Conservation (phyloP, 2,888 invertebrate genomes). For the Diplolepis rosae region DNA sequence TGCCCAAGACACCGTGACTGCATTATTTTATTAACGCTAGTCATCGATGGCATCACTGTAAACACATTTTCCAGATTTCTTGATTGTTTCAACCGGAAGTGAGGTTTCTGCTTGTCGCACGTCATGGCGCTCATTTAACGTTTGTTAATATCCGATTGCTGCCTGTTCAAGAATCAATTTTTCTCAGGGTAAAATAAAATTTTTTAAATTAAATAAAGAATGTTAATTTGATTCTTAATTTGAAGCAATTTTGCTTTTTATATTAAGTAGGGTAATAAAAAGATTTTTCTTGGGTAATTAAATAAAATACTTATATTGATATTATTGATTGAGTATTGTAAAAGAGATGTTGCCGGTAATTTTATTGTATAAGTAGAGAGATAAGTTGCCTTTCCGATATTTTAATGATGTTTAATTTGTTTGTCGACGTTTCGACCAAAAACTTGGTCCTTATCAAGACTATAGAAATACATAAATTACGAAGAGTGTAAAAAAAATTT, state of each 20-base stretch:
- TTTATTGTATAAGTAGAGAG: too few species aligned
- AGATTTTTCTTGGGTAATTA: too few species aligned
- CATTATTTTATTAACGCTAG: constrained; percentile 62
- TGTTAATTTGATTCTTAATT: background rate
- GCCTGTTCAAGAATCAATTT: background rate
- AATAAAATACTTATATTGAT: too few species aligned
- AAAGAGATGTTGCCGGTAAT: background rate
- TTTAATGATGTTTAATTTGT: too few species aligned
- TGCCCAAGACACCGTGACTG: constrained; percentile 58
- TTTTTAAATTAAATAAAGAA: too few species aligned
- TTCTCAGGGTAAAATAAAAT: background rate
- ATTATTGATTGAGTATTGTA: too few species aligned
- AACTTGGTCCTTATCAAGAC: too few species aligned
- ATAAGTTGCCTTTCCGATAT: too few species aligned
- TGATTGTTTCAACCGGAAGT: constrained; percentile 4
- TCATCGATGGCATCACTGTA: constrained; percentile 46
- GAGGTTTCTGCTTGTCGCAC: background rate
- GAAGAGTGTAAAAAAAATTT: too few species aligned
- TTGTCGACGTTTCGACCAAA: too few species aligned
- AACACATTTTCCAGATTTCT: constrained; percentile 45
- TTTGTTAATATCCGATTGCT: background rate
- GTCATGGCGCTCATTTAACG: constrained; percentile 2
- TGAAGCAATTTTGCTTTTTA: background rate
- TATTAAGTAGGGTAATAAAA: background rate
- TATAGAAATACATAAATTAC: too few species aligned